These are phyloP conservation scores for Cetoscarus ocellatus DNA, from an alignment of 2,797 vertebrate species.

Conservation along the genomic window DNA sequence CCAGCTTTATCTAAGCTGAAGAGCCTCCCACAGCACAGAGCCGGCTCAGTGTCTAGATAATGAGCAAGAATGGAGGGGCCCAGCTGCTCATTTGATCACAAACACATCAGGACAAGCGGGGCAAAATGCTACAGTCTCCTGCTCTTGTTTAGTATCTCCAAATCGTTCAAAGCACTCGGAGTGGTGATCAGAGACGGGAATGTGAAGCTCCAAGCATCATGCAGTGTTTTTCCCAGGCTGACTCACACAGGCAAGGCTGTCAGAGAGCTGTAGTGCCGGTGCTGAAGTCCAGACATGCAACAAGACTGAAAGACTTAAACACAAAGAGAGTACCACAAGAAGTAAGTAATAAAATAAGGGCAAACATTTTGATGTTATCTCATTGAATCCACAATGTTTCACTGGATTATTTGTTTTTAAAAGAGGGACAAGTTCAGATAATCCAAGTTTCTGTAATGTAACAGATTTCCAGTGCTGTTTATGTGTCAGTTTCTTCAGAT, in stretches of 20 bases:
- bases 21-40: constrained; percentile 58
- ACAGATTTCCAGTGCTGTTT: constrained; percentile 14
- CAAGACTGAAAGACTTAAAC: constrained; percentile 18
- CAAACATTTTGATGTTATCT: constrained; percentile 7
- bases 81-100: constrained; percentile 65
- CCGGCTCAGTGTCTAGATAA: constrained; percentile 64
- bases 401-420: constrained; percentile 21
- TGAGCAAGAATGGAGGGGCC: constrained; percentile 52
- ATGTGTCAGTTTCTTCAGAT: background rate
- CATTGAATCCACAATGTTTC: constrained; percentile 1
- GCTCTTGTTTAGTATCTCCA: constrained; percentile 22
- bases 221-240: constrained; percentile 54
- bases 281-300: constrained; percentile 52
- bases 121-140: constrained; percentile 40
- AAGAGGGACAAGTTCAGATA: background rate
- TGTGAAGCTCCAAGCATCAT: constrained; percentile 40
- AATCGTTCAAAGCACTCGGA: constrained; percentile 57
- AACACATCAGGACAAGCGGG: constrained; percentile 57
- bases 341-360: constrained; percentile 23
- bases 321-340: constrained; percentile 18
- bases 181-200: constrained; percentile 63
- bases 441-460: constrained; percentile 4
- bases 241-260: constrained; percentile 55
- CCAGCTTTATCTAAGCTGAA: constrained; percentile 67
- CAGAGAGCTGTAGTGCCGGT: constrained; percentile 41